Evolutionary conservation across 1,140 invertebrate species (phyloP).

Genomic region (Gonioctena quinquepunctata): DNA sequence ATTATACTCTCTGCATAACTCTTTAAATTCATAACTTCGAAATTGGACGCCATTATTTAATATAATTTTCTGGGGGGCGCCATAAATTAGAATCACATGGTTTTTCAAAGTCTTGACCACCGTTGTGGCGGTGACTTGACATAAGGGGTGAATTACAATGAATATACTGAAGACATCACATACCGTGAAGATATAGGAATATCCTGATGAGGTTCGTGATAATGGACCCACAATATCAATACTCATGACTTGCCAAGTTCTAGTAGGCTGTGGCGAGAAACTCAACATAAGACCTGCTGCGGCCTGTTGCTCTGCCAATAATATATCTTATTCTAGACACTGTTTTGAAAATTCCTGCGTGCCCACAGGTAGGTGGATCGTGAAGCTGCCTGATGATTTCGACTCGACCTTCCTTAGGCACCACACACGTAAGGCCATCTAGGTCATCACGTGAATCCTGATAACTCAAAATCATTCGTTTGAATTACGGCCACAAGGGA

Average conservation of each 20-base stretch:
- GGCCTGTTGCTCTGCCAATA: conserved; percentile 25
- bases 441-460: too few species aligned
- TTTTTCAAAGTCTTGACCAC: conserved; percentile 15
- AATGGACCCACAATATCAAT: conserved; percentile 15
- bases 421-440: neutral
- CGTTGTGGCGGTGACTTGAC: neutral
- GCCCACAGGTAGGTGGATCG: conserved; percentile 25
- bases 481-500: too few species aligned
- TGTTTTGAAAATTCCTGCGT: conserved; percentile 38
- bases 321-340: neutral
- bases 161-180: conserved; percentile 24
- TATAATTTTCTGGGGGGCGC: conserved; percentile 29
- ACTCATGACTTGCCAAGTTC: conserved; percentile 22
- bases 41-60: conserved; percentile 12
- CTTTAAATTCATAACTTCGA: neutral
- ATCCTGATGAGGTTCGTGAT: neutral
- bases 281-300: conserved; percentile 20
- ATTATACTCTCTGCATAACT: neutral
- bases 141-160: conserved; percentile 4
- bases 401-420: neutral
- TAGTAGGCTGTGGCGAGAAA: neutral
- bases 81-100: conserved; percentile 21
- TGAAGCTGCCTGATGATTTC: neutral
- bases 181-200: conserved; percentile 16
- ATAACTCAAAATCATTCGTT: too few species aligned